phyloP scores from a whole-genome alignment of 2,113 vertebrate species.

The Corydoras sp. region DNA sequence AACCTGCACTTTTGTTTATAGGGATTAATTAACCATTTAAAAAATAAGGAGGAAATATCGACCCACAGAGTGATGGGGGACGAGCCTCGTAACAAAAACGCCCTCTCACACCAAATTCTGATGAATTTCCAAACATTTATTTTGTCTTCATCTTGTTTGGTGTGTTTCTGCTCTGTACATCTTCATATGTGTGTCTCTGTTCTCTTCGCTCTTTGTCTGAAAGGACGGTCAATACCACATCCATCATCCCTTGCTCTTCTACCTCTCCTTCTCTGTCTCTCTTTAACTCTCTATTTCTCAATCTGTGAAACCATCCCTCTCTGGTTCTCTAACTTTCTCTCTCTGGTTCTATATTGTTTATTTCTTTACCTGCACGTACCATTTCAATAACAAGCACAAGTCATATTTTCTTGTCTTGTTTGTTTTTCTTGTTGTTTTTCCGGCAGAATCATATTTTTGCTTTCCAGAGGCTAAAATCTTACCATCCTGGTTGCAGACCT shows the following conservation, averaged over 20 bases:
- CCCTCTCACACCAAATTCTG: no score
- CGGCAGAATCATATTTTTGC: not conserved
- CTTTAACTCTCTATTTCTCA: conserved; percentile 25
- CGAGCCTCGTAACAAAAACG: no score
- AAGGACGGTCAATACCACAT: conserved; percentile 25
- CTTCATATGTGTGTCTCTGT: not conserved
- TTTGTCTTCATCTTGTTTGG: not conserved
- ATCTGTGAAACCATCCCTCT: conserved; percentile 34
- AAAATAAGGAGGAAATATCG: no score
- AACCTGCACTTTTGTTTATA: no score
- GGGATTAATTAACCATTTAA: no score
- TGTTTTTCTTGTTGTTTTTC: not conserved
- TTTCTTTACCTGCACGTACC: not conserved
- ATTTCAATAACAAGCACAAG: not conserved
- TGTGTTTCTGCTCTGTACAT: not conserved
- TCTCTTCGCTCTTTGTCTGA: not conserved
- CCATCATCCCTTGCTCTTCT: conserved; percentile 31
- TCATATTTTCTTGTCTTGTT: not conserved
- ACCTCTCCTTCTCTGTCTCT: not conserved
- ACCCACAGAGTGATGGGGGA: no score
- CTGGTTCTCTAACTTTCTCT: not conserved
- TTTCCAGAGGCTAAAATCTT: not conserved
- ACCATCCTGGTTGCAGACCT: not conserved
- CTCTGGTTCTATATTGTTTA: not conserved
- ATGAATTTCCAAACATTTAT: not conserved